Conservation (phyloP, 2,113 vertebrate species). For the Abramis brama region DNA sequence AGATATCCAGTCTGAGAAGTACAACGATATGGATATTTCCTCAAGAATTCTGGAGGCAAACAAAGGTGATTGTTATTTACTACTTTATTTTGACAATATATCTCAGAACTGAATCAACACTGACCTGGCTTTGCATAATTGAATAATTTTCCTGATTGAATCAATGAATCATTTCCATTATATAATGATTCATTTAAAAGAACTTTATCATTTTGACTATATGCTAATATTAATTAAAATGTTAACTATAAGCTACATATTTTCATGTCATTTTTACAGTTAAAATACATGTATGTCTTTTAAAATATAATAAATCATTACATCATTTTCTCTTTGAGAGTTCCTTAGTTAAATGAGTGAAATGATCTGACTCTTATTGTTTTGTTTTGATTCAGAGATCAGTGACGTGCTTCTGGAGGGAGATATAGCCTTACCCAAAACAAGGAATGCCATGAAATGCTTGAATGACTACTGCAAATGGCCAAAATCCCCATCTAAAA, state of each 20-base stretch:
- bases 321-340: not conserved
- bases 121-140: no score
- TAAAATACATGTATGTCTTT: not conserved
- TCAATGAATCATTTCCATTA: no score
- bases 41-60: slow-evolving; percentile 56
- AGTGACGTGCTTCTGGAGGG: slow-evolving; percentile 36
- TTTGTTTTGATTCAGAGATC: slow-evolving; percentile 21
- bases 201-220: not conserved
- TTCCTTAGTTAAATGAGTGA: not conserved
- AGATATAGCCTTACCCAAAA: slow-evolving; percentile 48
- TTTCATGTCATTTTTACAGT: not conserved
- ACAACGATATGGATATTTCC: slow-evolving; percentile 39
- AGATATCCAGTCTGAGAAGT: slow-evolving; percentile 19
- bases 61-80: slow-evolving; percentile 30
- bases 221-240: not conserved
- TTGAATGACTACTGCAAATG: slow-evolving; percentile 49
- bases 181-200: not conserved
- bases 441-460: slow-evolving; percentile 59
- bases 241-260: not conserved
- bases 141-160: no score
- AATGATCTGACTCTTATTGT: not conserved
- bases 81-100: not conserved
- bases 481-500: slow-evolving; percentile 54
- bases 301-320: not conserved
- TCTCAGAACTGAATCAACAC: no score